A percentile compares a stretch with the other conserved stretches of the same genome.
phyloP scores from a whole-genome alignment of 1,140 invertebrate genomes.

The Drosophila takahashii region DNA sequence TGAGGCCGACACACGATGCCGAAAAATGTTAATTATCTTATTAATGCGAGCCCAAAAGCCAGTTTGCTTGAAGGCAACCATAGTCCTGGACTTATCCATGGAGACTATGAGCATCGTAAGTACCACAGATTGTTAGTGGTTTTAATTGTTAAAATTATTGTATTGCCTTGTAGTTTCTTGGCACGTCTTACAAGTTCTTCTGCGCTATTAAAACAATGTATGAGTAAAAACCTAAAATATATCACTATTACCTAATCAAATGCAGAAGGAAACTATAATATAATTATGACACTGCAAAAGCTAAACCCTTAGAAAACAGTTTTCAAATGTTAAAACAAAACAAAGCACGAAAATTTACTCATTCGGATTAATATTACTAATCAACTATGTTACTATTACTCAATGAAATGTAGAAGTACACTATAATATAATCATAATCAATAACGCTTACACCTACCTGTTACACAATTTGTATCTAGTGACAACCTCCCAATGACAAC shows the following conservation, averaged over 20 bases:
- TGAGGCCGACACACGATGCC: conserved; percentile 27
- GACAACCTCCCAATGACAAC: too few relatives aligned
- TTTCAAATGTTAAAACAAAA: too few relatives aligned
- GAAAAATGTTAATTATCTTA: conserved; percentile 53
- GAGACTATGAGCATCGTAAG: not conserved
- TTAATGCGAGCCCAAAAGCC: conserved; percentile 51
- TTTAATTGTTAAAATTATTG: not conserved
- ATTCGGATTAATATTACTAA: too few relatives aligned
- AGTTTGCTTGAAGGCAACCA: not conserved
- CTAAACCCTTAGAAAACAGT: too few relatives aligned
- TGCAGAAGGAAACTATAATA: not conserved
- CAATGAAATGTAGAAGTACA: too few relatives aligned
- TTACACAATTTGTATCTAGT: too few relatives aligned
- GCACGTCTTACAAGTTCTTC: not conserved
- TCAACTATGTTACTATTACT: too few relatives aligned
- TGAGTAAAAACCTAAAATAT: not conserved
- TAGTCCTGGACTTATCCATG: not conserved
- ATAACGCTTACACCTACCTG: too few relatives aligned
- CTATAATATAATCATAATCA: too few relatives aligned
- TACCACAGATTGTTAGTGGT: too few relatives aligned
- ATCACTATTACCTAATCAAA: not conserved
- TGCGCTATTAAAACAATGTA: not conserved
- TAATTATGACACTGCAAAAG: too few relatives aligned
- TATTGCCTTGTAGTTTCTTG: not conserved
- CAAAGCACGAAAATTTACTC: too few relatives aligned